Percentiles rank a stretch among this genome's conserved stretches.
Conservation (phyloP, 2,113 vertebrate species). For the Azemiops feae region DNA sequence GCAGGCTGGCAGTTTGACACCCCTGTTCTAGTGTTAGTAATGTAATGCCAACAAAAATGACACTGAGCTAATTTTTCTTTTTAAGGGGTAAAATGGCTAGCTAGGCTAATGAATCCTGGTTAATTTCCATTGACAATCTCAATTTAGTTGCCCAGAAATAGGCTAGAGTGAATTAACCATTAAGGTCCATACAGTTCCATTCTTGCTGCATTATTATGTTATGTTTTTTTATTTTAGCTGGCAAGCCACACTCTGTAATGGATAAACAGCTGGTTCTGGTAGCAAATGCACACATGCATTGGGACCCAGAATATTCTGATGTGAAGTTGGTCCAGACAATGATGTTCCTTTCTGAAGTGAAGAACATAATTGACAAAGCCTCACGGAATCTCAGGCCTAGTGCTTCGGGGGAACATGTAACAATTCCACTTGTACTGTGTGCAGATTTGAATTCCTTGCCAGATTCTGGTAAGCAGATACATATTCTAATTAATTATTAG, state of each 20-base stretch:
- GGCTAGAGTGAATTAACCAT: background rate
- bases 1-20: no score
- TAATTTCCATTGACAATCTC: background rate
- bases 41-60: background rate
- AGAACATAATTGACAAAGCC: slow-evolving; percentile 97
- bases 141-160: background rate
- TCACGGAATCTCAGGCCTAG: slow-evolving; percentile 88
- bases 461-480: slow-evolving; percentile 84
- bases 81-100: background rate
- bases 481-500: background rate
- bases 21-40: background rate
- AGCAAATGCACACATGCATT: slow-evolving; percentile 98
- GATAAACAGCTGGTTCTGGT: slow-evolving; percentile 95
- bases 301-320: slow-evolving; percentile 97
- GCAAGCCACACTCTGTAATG: slow-evolving; percentile 86
- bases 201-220: background rate
- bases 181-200: background rate
- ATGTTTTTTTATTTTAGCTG: slow-evolving; percentile 75
- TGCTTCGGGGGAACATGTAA: slow-evolving; percentile 85
- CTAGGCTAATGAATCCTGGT: background rate
- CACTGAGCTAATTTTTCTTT: slow-evolving; percentile 12
- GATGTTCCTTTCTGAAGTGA: slow-evolving; percentile 99
- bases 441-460: slow-evolving; percentile 98
- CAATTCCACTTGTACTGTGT: slow-evolving; percentile 94
- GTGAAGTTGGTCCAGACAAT: slow-evolving; percentile 98